Conservation (phyloP, 2,888 invertebrate species). For the Andrena camellia region DNA sequence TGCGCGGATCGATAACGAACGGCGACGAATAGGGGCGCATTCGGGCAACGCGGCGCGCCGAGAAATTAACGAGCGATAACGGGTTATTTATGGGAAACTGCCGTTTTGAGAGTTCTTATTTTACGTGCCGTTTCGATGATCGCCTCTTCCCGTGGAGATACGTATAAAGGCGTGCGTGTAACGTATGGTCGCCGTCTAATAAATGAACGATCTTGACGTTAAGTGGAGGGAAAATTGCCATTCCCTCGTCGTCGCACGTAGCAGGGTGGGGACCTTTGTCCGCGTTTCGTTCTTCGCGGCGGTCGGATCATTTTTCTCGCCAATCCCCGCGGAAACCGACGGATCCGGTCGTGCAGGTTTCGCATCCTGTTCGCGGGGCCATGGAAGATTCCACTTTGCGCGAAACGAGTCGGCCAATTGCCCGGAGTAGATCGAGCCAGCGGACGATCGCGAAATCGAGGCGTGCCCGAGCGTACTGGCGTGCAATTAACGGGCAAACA, state of each 20-base stretch:
- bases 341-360: constrained; percentile 62
- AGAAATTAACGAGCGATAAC: constrained; percentile 31
- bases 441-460: constrained; percentile 14
- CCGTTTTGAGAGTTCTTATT: constrained; percentile 20
- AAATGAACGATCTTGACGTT: constrained; percentile 24
- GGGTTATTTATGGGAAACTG: constrained; percentile 26
- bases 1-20: constrained; percentile 23
- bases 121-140: background rate
- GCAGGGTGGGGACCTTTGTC: background rate
- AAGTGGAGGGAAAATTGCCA: constrained; percentile 32
- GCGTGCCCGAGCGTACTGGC: background rate
- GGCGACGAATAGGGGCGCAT: background rate
- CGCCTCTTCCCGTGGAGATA: background rate
- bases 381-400: constrained; percentile 33
- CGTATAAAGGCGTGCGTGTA: background rate
- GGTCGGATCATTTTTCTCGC: constrained; percentile 36
- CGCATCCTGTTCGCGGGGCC: constrained; percentile 53
- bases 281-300: background rate
- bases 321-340: constrained; percentile 41
- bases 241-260: background rate
- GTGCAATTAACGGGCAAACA: constrained; percentile 12
- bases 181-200: background rate
- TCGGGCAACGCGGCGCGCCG: background rate
- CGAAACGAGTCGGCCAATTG: constrained; percentile 3
- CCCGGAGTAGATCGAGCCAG: background rate